Base-by-base conservation (phyloP, 2,888 invertebrate species). In the Pherbina coryleti region DNA sequence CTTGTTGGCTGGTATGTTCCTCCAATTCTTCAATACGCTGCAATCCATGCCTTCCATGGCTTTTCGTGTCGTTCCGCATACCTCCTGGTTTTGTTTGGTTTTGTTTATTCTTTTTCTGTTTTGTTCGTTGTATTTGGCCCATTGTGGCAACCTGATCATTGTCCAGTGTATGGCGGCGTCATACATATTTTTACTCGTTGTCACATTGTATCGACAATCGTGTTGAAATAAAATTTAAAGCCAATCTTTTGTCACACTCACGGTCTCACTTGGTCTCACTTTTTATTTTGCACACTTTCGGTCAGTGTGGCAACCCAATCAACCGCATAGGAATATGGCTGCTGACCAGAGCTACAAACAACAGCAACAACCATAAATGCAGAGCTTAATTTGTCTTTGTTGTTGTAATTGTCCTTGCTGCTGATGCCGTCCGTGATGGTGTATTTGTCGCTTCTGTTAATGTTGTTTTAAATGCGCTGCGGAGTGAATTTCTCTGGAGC, bases 151-250 rank as follows among this genome's bases (percentile, higher is more conserved):
- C 44, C 64, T 69, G 22, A 25, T 31, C 64, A 25, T 64, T 34
- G 67, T 19, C 9, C 51, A 11, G 37, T 22, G 25, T 22, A 53
- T 64, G 62, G 5, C 22, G 67, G 60, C 31, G 67, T 60, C 66
- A 4, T 57, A 78, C 72, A 76, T 76, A 78, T 78, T 57, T 73
- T 69, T 62, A 55, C 60, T 75, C 72, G 44, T 78, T 78, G 67
- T 73, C 78, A 76, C 78, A 73, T 78, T 72, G 78, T 78, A 76
- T 76, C 72, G 73, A 69, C 67, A 51, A 37, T 8, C 28, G 72
- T 66, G 78, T 78, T 74, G 74, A 75, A 11, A 44, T 44, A 73
- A 77, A 53, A 22, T 25, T 28, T 28, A 60, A 60, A 11, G 17
- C 9, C 22, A 28, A 28, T 60, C 17, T 17, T 28, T 28, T 5